Evolutionary conservation across 2,113 vertebrate species (phyloP), one percentile per base, ranked within the genome.

Genomic region (Mus musculus): DNA sequence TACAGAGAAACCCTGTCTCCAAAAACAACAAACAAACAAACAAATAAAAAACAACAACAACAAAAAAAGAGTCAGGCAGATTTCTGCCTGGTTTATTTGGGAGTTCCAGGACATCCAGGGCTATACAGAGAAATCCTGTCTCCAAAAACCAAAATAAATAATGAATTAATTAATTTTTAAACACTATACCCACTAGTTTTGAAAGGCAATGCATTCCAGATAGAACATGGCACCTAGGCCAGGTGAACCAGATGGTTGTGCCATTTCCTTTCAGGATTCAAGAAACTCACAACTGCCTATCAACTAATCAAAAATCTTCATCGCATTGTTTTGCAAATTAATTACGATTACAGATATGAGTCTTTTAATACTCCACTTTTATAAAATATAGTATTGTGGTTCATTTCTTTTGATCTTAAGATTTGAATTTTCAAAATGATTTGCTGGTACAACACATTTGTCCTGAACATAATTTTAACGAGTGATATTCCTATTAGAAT

Each of bases 361-460:
- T 1, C 11, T 95, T 93, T 92, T 91, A 33, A 95, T 87, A 33
- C 5, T 92, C 20, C 76, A 89, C 6, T 19, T 85, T 96, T 92
- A 73, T 59, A 86, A 36, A 9, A 91, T 81, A 56, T 46, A 7
- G n/a, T 89, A 11, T 76, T 94, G 14, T 22, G 28, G 30, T 80
- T 76, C 36, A 93, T 42, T 93, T 76, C 0, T 63, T 95, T 95
- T 94, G 89, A 95, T 89, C 65, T 75, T 88, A 59, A 52, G 9
- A 52, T 85, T 96, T 92, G 84, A 90, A 90, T 78, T 96, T 97
- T 95, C 87, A 93, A 92, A 88, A 42, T 7, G 3, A 88, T 84
- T 86, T 90, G 16, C 13, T 89, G 46, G 69, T 92, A 49, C 76
- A 85, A 69, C 33, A 84, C 95, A 26, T 36, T 90, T 86, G 24